phyloP scores from a whole-genome alignment of 2,797 vertebrate species.

The Gymnoscopelus microlampas region DNA sequence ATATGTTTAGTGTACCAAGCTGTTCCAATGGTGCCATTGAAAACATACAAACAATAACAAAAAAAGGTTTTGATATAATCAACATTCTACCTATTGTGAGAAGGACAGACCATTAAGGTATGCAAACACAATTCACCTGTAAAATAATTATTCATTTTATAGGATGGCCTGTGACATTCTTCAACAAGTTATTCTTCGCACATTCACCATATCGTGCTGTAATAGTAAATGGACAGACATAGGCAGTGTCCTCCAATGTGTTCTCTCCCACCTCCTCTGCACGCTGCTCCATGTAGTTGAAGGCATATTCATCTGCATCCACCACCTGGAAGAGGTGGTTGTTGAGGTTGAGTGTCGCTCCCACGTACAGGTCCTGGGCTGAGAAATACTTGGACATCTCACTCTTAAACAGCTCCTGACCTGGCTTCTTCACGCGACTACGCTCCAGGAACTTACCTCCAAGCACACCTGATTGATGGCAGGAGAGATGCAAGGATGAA shows the following conservation, averaged over 20 bases:
- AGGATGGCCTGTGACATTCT: too few species aligned
- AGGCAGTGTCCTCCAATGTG: not conserved
- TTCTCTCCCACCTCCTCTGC: constrained; percentile 82
- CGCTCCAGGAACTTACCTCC: constrained; percentile 90
- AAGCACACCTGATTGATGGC: constrained; percentile 77
- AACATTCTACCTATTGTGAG: too few species aligned
- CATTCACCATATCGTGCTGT: too few species aligned
- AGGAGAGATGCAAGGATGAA: not conserved
- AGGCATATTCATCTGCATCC: constrained; percentile 89
- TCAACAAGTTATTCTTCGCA: too few species aligned
- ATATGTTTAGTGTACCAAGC: too few species aligned
- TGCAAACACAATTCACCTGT: too few species aligned
- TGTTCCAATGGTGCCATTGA: too few species aligned
- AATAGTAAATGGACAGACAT: too few species aligned
- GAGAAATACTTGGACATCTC: constrained; percentile 85
- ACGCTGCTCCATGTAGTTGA: constrained; percentile 91
- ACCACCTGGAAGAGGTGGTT: constrained; percentile 83
- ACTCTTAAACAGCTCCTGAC: constrained; percentile 89
- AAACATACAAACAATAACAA: too few species aligned
- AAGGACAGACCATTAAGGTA: too few species aligned
- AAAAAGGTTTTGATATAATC: too few species aligned
- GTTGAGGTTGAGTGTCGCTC: constrained; percentile 85
- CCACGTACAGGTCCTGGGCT: constrained; percentile 87
- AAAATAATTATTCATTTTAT: too few species aligned
- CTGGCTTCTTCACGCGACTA: constrained; percentile 86